phyloP scores from a whole-genome alignment of 2,797 vertebrate species.

The Characodon lateralis region DNA sequence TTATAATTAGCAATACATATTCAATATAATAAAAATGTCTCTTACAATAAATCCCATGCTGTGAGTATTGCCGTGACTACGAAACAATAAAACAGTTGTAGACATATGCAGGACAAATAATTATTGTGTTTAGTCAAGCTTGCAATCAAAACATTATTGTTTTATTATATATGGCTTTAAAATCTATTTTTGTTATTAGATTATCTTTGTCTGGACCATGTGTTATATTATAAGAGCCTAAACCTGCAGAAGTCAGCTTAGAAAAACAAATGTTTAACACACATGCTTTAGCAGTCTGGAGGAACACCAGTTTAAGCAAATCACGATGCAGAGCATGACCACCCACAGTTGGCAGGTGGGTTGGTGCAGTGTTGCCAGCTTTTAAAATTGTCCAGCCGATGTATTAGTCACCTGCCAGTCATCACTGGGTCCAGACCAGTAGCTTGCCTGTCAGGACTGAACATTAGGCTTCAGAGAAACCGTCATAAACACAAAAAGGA shows the following conservation, averaged over 20 bases:
- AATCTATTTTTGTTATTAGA: background rate
- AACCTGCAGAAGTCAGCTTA: slow-evolving; percentile 6
- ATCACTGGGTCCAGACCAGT: slow-evolving; percentile 53
- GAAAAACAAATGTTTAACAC: slow-evolving; percentile 25
- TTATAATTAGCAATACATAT: background rate
- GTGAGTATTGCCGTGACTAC: background rate
- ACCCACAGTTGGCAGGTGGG: slow-evolving; percentile 65
- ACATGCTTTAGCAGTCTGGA: slow-evolving; percentile 35
- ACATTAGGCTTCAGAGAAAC: slow-evolving; percentile 26
- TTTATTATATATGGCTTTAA: background rate
- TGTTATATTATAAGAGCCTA: slow-evolving; percentile 4
- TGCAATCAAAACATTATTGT: background rate
- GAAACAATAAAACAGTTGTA: background rate
- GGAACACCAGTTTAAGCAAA: slow-evolving; percentile 38
- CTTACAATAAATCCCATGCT: background rate
- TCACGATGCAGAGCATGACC: slow-evolving; percentile 47
- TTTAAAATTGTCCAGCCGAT: slow-evolving; percentile 55
- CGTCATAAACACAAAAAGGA: slow-evolving; percentile 10
- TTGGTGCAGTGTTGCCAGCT: slow-evolving; percentile 51
- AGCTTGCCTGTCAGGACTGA: slow-evolving; percentile 30
- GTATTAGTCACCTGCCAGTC: slow-evolving; percentile 71
- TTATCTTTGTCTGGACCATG: background rate
- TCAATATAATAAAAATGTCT: background rate
- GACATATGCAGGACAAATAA: background rate
- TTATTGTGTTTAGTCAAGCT: background rate